Evolutionary conservation across 2,797 vertebrate species (phyloP).

Genomic region (Phoxinus dragarum): DNA sequence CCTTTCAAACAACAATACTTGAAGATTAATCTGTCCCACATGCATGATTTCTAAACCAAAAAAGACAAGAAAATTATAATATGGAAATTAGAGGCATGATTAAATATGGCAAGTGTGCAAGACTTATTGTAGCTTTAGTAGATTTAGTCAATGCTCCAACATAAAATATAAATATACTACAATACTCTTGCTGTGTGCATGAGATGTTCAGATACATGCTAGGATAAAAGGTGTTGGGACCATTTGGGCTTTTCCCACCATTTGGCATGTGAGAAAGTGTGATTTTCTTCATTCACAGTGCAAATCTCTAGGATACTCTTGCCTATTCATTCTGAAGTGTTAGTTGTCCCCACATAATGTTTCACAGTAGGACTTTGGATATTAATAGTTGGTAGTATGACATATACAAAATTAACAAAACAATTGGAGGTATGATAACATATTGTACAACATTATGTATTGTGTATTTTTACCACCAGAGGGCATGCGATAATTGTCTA

Average conservation of each 20-base stretch:
- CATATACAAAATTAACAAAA: background rate
- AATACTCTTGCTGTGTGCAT: background rate
- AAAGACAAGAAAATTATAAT: background rate
- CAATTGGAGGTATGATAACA: background rate
- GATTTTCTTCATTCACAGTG: background rate
- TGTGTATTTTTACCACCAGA: conserved; percentile 19
- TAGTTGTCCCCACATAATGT: background rate
- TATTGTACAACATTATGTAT: background rate
- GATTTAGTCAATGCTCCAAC: background rate
- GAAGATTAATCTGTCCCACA: background rate
- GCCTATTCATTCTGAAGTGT: background rate
- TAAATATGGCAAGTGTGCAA: background rate
- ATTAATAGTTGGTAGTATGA: background rate
- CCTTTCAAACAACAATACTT: background rate
- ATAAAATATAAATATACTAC: background rate
- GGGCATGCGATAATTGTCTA: background rate
- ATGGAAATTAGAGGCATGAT: background rate
- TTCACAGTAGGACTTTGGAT: background rate
- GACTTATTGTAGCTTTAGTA: background rate
- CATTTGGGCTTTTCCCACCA: background rate
- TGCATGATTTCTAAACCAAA: background rate
- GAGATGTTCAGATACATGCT: background rate
- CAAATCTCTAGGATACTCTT: background rate
- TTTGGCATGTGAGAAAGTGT: conserved; percentile 5
- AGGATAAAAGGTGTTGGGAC: background rate